A percentile compares a stretch with the other conserved stretches of the same genome.
Evolutionary conservation across 2,888 invertebrate genomes (phyloP).

Genomic region (Julus scanicus): DNA sequence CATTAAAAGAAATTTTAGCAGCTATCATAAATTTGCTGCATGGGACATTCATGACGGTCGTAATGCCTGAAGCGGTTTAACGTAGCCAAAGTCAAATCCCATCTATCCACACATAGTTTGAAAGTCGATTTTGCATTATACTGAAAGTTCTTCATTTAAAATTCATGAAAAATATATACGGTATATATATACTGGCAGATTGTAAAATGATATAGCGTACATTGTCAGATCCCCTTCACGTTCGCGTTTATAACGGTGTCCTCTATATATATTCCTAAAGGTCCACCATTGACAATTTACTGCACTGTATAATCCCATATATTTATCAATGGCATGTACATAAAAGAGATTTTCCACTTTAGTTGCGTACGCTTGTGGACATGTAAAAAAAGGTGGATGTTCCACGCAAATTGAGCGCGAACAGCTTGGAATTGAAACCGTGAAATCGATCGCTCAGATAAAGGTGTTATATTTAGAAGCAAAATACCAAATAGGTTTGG

Average conservation of each 20-base stretch:
- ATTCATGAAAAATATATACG: neutral
- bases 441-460: neutral
- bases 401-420: conserved; percentile 9
- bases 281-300: neutral
- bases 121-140: neutral
- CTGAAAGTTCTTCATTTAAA: conserved; percentile 5
- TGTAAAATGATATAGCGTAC: neutral
- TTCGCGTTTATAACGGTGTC: too few relatives aligned
- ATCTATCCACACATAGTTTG: neutral
- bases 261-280: neutral
- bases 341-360: neutral
- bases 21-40: neutral
- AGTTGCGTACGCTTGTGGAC: neutral
- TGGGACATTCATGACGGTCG: neutral
- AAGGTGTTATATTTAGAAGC: conserved; percentile 15
- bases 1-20: neutral
- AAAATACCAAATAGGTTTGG: neutral
- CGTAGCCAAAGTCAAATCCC: neutral
- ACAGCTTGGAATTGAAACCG: conserved; percentile 22
- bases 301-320: neutral
- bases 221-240: neutral
- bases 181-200: neutral
- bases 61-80: neutral
- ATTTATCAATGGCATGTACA: neutral
- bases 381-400: neutral